phyloP scores from a whole-genome alignment of 2,888 invertebrate genomes.

The Pycnomerus fuliginosus region DNA sequence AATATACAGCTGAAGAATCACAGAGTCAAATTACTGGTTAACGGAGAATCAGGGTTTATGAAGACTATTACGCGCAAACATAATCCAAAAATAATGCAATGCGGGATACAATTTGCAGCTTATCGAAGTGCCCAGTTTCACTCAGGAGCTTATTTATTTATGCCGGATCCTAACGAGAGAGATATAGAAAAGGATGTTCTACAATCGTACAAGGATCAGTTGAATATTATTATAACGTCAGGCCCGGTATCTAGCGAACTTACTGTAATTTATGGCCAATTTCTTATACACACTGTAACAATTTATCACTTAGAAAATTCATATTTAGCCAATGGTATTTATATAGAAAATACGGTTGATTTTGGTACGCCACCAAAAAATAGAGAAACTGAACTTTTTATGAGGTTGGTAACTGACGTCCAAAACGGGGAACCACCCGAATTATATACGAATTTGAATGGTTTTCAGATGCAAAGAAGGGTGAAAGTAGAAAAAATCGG shows the following conservation, averaged over 20 bases:
- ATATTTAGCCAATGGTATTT: conserved; percentile 69
- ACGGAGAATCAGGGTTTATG: conserved; percentile 80
- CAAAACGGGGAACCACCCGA: conserved; percentile 79
- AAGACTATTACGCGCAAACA: conserved; percentile 76
- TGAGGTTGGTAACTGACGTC: conserved; percentile 86
- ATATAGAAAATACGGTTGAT: conserved; percentile 80
- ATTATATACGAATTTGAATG: conserved; percentile 90
- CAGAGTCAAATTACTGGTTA: conserved; percentile 74
- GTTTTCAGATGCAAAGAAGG: conserved; percentile 86
- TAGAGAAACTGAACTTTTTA: conserved; percentile 87
- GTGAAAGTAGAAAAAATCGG: conserved; percentile 78
- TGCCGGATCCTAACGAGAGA: conserved; percentile 84
- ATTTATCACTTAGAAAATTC: conserved; percentile 74
- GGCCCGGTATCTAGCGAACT: conserved; percentile 84
- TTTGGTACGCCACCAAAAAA: conserved; percentile 85
- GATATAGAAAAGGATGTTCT: conserved; percentile 81
- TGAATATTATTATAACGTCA: conserved; percentile 75
- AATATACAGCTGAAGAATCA: conserved; percentile 84
- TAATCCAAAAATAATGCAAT: conserved; percentile 72
- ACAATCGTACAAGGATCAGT: conserved; percentile 68
- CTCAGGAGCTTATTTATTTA: conserved; percentile 95
- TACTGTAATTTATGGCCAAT: conserved; percentile 76
- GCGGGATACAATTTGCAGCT: conserved; percentile 80
- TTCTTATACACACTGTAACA: conserved; percentile 75
- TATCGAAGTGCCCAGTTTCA: conserved; percentile 90